Evolutionary conservation across 1,140 invertebrate genomes (phyloP), one percentile per base, ranked within the genome.

Genomic region (Gryon sp.): DNA sequence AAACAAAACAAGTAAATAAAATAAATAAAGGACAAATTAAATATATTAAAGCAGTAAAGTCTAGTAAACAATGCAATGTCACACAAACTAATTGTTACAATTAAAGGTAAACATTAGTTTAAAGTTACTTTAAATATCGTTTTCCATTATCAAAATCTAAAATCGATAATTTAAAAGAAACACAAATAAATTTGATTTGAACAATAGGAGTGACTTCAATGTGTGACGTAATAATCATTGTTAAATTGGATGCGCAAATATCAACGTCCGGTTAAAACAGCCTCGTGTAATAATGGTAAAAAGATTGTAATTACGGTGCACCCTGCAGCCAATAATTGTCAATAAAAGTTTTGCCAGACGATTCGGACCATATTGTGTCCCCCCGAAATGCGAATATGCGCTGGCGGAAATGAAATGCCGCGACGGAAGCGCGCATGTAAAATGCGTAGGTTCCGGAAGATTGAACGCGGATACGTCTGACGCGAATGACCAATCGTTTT

Each of bases 361-460:
- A 19, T 14, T 41, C 72, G 36, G n/a, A 24, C 48, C 55, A 43
- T 69, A 69, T 69, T 63, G 63, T 52, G n/a, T n/a, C n/a, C n/a
- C n/a, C n/a, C 46, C 26, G 43, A 66, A 41, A 50, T 52, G 43
- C 59, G 43, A 59, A 74, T 74, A 57, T 66, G 63, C 63, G 63
- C 26, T n/a, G 16, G 50, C 73, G 73, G 73, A 76, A 76, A 76
- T 69, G 73, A 76, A 76, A 76, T 59, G 59, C 41, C 59, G 43
- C 53, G 43, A 11, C 43, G 74, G 73, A 69, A 69, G 40, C 14
- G 32, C 24, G 43, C 65, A 76, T 69, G 65, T 70, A 70, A n/a
- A 76, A 76, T 76, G 62, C 59, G 50, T 34, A 53, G n/a, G 4
- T 57, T 66, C 63, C 70, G 46, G 63, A 65, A 65, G 57, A 59